These are phyloP conservation scores for Tholera decimalis DNA, from an alignment of 2,888 invertebrate species.

Conservation along the genomic window DNA sequence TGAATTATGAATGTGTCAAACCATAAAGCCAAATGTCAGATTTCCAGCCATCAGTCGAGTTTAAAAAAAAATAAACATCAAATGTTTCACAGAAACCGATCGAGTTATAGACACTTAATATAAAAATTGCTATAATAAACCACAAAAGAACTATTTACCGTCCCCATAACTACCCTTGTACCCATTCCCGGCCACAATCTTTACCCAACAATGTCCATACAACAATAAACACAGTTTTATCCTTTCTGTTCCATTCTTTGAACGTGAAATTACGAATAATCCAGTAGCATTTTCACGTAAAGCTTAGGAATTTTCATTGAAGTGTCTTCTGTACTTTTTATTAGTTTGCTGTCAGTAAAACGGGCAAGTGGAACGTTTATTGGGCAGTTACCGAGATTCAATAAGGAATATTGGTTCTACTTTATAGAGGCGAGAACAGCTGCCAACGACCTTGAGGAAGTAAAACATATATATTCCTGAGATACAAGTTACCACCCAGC, in stretches of 20 bases:
- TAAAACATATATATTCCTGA: no score
- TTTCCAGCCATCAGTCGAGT: no score
- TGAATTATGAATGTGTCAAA: no score
- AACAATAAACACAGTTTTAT: constrained; percentile 46
- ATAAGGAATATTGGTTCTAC: constrained; percentile 78
- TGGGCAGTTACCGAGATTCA: constrained; percentile 82
- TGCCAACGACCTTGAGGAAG: no score
- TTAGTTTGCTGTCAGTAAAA: constrained; percentile 75
- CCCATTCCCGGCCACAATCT: constrained; percentile 2
- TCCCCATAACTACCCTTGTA: constrained; percentile 10
- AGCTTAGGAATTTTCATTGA: constrained; percentile 72
- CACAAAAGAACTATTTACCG: not conserved
- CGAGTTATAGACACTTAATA: not conserved
- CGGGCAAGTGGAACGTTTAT: constrained; percentile 74
- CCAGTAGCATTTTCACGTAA: constrained; percentile 62
- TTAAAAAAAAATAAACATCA: no score
- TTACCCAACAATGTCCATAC: constrained; percentile 33
- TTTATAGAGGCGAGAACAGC: no score
- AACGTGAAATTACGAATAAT: constrained; percentile 67
- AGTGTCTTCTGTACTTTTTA: constrained; percentile 72
- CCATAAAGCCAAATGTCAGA: no score
- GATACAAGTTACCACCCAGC: no score
- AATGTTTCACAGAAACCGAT: no score
- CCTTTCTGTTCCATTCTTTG: constrained; percentile 40
- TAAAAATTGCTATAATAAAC: constrained; percentile 4